Percentiles rank a stretch among this genome's conserved stretches.
Evolutionary conservation across 2,888 invertebrate species (phyloP).

Genomic region (Automeris io): DNA sequence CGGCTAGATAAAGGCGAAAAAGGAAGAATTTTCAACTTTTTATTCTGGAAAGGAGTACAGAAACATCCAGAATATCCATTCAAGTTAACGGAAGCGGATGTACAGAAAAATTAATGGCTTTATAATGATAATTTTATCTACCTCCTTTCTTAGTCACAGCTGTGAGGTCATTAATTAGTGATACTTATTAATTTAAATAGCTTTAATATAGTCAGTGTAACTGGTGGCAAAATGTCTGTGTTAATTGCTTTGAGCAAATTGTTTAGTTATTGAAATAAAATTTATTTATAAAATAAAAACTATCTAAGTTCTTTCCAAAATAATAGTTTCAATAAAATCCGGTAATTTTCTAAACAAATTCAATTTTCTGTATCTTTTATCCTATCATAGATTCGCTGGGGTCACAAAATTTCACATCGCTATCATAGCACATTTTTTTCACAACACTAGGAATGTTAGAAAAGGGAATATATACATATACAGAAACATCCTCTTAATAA

Average conservation of each 20-base stretch:
- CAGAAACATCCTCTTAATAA: too few species aligned
- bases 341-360: too few species aligned
- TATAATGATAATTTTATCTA: slow-evolving; percentile 31
- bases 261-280: too few species aligned
- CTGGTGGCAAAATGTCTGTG: slow-evolving; percentile 22
- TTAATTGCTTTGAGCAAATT: slow-evolving; percentile 10
- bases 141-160: slow-evolving; percentile 16
- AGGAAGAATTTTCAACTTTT: slow-evolving; percentile 82
- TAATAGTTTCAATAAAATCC: too few species aligned
- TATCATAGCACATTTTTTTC: too few species aligned
- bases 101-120: slow-evolving; percentile 9
- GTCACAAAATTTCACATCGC: too few species aligned
- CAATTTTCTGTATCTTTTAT: too few species aligned
- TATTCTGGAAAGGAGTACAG: slow-evolving; percentile 81
- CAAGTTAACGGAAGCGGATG: slow-evolving; percentile 19
- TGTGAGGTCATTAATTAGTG: slow-evolving; percentile 1
- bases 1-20: slow-evolving; percentile 78
- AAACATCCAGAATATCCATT: slow-evolving; percentile 85
- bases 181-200: slow-evolving; percentile 10
- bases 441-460: too few species aligned
- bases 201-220: slow-evolving; percentile 28
- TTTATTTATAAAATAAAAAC: too few species aligned
- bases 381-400: too few species aligned
- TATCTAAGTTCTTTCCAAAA: too few species aligned
- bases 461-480: too few species aligned